Conservation (phyloP, 2,888 invertebrate genomes). For the Metacarcinus magister region DNA sequence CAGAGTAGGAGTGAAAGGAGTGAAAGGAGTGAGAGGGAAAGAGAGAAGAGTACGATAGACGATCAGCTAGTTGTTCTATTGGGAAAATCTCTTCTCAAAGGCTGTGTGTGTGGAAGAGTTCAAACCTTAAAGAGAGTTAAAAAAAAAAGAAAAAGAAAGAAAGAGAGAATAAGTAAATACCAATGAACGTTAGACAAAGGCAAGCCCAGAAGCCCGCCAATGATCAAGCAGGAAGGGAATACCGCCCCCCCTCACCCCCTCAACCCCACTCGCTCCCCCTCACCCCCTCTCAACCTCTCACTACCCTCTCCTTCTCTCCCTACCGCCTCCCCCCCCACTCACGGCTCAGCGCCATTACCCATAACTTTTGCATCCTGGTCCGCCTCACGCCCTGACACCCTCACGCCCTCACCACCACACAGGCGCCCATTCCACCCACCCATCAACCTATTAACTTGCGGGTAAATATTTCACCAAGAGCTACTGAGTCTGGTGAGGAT, state of each 20-base stretch:
- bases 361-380: background rate
- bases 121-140: background rate
- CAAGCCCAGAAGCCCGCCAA: background rate
- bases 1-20: background rate
- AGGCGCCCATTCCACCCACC: background rate
- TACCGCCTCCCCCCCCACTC: background rate
- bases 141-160: background rate
- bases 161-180: constrained; percentile 30
- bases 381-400: background rate
- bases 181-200: background rate
- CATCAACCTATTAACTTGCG: background rate
- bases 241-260: background rate
- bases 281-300: background rate
- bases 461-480: background rate
- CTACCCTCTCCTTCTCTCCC: background rate
- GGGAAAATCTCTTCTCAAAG: background rate
- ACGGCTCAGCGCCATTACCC: background rate
- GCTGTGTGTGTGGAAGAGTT: background rate
- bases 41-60: background rate
- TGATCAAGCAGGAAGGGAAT: background rate
- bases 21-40: background rate
- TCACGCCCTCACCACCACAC: background rate
- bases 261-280: background rate
- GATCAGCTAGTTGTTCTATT: background rate
- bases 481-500: background rate